phyloP scores from a whole-genome alignment of 2,113 vertebrate genomes.

The Ciconia stormi region DNA sequence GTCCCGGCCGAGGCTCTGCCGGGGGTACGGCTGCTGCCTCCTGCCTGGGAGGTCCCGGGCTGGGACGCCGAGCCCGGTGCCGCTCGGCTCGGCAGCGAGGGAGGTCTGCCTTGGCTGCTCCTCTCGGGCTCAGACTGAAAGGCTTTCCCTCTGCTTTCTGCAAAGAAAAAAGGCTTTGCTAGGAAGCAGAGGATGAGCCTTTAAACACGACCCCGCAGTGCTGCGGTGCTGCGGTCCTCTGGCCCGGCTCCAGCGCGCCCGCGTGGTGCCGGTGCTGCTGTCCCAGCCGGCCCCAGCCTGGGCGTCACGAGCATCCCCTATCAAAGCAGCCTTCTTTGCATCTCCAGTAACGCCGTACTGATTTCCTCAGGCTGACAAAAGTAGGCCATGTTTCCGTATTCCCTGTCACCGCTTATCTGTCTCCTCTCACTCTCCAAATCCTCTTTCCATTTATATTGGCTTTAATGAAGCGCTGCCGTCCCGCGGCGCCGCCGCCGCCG shows the following conservation, averaged over 20 bases:
- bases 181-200: not conserved
- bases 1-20: not conserved
- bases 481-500: fast-evolving
- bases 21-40: not conserved
- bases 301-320: not conserved
- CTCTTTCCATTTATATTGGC: conserved; percentile 12
- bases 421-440: not conserved
- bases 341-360: not conserved
- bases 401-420: not conserved
- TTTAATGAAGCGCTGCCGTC: not conserved
- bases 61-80: not conserved
- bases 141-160: not conserved
- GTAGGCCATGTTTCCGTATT: not conserved
- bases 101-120: too few relatives aligned
- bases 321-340: fast-evolving
- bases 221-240: not conserved
- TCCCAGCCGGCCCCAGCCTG: not conserved
- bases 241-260: not conserved
- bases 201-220: fast-evolving
- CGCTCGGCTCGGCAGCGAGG: not conserved
- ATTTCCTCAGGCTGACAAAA: not conserved
- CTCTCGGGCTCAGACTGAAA: not conserved
- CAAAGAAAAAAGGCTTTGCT: not conserved
- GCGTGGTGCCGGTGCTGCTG: not conserved
- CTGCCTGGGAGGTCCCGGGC: not conserved